phyloP scores from a whole-genome alignment of 1,140 invertebrate genomes.

The Microplitis demolitor region DNA sequence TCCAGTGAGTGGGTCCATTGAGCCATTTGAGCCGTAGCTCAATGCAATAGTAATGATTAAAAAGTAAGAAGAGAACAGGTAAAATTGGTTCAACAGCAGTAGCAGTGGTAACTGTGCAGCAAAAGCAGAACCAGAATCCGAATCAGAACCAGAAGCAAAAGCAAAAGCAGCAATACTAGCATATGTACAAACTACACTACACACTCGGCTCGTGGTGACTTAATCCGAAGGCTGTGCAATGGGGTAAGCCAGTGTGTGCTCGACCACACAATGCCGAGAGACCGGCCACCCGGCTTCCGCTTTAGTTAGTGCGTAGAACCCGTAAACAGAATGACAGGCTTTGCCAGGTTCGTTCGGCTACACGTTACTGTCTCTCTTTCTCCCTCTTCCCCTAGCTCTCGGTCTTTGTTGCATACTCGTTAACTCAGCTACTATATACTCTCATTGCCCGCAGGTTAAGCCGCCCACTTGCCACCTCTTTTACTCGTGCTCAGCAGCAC shows the following conservation, averaged over 20 bases:
- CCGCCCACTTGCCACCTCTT: conserved; percentile 1
- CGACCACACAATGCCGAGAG: conserved; percentile 34
- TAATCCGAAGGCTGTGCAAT: conserved; percentile 31
- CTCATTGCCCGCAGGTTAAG: not conserved
- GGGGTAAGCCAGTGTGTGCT: conserved; percentile 30
- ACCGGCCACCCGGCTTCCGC: conserved; percentile 40
- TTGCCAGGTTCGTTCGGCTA: conserved; percentile 11
- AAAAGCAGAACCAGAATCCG: too few species aligned
- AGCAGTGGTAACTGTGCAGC: too few species aligned
- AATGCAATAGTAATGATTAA: not conserved
- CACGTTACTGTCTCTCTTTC: not conserved
- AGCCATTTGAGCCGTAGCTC: too few species aligned
- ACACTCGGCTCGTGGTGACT: conserved; percentile 28
- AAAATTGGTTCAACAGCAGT: not conserved
- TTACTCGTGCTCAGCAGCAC: not conserved
- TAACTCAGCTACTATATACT: conserved; percentile 3
- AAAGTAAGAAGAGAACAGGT: not conserved
- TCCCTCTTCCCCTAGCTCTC: too few species aligned
- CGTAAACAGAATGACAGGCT: conserved; percentile 40
- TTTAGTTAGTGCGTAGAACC: conserved; percentile 41
- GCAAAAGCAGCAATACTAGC: conserved; percentile 10
- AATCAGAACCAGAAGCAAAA: not conserved
- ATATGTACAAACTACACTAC: not conserved
- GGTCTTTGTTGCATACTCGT: conserved; percentile 11
- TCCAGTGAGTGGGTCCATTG: too few species aligned